Conservation (phyloP, 1,140 invertebrate genomes). For the Phortica variegata region DNA sequence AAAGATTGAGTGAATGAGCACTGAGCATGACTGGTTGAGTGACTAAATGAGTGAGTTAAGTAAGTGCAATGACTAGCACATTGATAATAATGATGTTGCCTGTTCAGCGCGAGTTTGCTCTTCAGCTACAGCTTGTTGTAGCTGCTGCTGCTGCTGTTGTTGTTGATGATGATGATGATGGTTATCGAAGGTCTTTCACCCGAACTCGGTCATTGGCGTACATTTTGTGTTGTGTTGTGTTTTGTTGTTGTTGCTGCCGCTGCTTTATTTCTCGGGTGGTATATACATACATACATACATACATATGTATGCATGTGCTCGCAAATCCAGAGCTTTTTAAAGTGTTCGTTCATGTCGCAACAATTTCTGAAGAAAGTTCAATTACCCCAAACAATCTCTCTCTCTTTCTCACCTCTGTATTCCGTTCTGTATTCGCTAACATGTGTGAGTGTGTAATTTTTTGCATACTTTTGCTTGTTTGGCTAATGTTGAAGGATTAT, state of each 20-base stretch:
- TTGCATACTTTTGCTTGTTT: too few relatives aligned
- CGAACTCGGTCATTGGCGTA: conserved; percentile 58
- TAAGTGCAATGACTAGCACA: conserved; percentile 38
- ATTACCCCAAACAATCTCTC: conserved; percentile 58
- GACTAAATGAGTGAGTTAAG: conserved; percentile 2
- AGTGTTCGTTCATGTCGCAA: conserved; percentile 57
- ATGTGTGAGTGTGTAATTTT: too few relatives aligned
- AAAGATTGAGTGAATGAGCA: too few relatives aligned
- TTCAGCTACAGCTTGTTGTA: conserved; percentile 32
- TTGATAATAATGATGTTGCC: conserved; percentile 37
- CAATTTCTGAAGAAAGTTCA: conserved; percentile 58
- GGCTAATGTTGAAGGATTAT: too few relatives aligned
- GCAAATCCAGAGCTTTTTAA: conserved; percentile 57
- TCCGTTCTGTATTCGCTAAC: too few relatives aligned
- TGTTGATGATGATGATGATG: conserved; percentile 49
- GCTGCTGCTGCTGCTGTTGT: background rate
- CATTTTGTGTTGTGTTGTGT: conserved; percentile 22
- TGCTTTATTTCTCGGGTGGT: too few relatives aligned
- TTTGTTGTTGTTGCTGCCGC: too few relatives aligned
- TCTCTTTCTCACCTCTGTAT: too few relatives aligned
- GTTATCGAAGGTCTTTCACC: conserved; percentile 58
- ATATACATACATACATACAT: too few relatives aligned
- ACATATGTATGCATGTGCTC: conserved; percentile 29
- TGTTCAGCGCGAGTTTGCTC: conserved; percentile 16
- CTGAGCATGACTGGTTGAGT: conserved; percentile 27